Percentiles rank a stretch among this genome's conserved stretches.
phyloP scores from a whole-genome alignment of 2,888 invertebrate species.

The Conops quadrifasciatus region DNA sequence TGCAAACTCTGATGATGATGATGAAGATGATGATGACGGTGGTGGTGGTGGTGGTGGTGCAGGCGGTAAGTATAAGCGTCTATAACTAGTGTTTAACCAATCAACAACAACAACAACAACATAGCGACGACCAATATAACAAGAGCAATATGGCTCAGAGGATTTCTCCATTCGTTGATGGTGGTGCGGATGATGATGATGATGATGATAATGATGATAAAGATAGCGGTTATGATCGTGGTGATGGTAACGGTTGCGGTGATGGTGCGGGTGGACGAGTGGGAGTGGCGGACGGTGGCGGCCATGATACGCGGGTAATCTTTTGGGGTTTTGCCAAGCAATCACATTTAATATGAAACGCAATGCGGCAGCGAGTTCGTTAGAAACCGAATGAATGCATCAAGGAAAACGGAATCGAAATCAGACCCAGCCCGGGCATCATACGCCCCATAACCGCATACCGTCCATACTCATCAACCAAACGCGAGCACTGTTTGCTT shows the following conservation, averaged over 20 bases:
- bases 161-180: neutral
- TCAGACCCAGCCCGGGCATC: neutral
- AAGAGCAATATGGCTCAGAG: neutral
- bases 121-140: neutral
- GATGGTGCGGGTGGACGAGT: too few species aligned
- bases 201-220: too few species aligned
- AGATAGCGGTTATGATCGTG: too few species aligned
- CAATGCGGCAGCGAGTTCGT: constrained; percentile 34
- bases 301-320: constrained; percentile 19
- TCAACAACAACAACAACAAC: neutral
- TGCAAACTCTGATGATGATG: too few species aligned
- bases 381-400: constrained; percentile 44
- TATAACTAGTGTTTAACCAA: neutral
- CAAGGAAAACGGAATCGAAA: constrained; percentile 41
- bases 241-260: too few species aligned
- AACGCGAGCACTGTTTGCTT: too few species aligned
- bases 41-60: too few species aligned
- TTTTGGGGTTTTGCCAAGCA: constrained; percentile 47
- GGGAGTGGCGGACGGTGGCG: too few species aligned
- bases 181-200: too few species aligned
- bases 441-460: neutral
- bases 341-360: constrained; percentile 46
- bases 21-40: too few species aligned
- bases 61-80: too few species aligned
- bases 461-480: too few species aligned